Evolutionary conservation across 1,140 invertebrate genomes (phyloP).

Genomic region (Dendroctonus ponderosae): DNA sequence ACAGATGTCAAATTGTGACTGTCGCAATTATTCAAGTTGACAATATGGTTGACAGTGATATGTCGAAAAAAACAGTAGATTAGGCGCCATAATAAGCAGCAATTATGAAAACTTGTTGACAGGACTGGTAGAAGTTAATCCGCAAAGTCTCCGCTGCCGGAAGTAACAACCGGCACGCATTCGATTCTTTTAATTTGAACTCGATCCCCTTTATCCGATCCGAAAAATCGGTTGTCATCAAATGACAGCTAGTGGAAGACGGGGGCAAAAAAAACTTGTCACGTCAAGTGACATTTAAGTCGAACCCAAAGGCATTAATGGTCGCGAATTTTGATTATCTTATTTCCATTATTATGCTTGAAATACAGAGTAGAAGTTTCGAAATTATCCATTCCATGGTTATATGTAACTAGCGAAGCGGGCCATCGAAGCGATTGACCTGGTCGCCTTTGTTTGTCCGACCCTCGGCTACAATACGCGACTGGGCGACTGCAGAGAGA

Average conservation of each 20-base stretch:
- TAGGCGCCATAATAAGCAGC: too few species aligned
- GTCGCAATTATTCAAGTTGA: too few species aligned
- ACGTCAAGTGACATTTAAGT: constrained; percentile 13
- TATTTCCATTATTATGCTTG: constrained; percentile 54
- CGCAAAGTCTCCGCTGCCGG: too few species aligned
- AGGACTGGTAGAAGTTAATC: too few species aligned
- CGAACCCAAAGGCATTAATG: constrained; percentile 21
- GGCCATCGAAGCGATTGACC: constrained; percentile 38
- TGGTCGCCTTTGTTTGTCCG: constrained; percentile 46
- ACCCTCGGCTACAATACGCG: constrained; percentile 26
- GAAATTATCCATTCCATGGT: constrained; percentile 54
- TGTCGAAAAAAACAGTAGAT: too few species aligned
- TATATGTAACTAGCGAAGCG: constrained; percentile 52
- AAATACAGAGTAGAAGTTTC: constrained; percentile 54
- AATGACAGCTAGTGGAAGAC: neutral
- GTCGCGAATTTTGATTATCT: constrained; percentile 52
- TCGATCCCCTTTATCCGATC: too few species aligned
- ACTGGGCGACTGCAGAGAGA: constrained; percentile 48
- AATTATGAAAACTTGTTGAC: too few species aligned
- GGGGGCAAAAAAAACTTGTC: constrained; percentile 7
- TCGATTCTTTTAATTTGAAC: too few species aligned
- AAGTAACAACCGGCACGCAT: too few species aligned
- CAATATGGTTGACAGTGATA: too few species aligned
- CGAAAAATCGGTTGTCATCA: neutral
- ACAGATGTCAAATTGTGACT: too few species aligned